Conservation (phyloP, 2,113 vertebrate genomes). For the Chaetodon auriga region DNA sequence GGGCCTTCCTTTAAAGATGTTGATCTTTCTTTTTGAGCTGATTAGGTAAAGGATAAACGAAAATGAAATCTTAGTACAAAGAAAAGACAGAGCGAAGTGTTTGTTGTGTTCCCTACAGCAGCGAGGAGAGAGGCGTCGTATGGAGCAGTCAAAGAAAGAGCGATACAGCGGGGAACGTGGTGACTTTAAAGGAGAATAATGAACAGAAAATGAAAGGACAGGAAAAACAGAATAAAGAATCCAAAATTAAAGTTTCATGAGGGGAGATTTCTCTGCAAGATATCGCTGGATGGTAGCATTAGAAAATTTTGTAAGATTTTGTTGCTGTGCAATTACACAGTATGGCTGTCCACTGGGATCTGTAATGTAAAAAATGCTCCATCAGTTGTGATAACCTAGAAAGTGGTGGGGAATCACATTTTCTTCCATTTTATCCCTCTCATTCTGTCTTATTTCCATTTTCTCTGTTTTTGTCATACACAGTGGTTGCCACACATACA, state of each 20-base stretch:
- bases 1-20: slow-evolving; percentile 9
- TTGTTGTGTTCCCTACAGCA: neutral
- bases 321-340: slow-evolving; percentile 30
- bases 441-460: slow-evolving; percentile 7
- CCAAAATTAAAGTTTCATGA: slow-evolving; percentile 44
- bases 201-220: slow-evolving; percentile 44
- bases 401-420: neutral
- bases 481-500: neutral
- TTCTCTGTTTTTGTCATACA: slow-evolving; percentile 11
- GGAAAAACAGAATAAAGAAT: slow-evolving; percentile 31
- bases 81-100: slow-evolving; percentile 3
- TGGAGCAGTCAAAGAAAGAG: neutral
- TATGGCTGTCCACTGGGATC: slow-evolving; percentile 21
- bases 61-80: neutral
- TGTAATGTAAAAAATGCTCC: slow-evolving; percentile 16
- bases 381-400: slow-evolving; percentile 26
- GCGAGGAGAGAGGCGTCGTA: neutral
- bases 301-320: slow-evolving; percentile 14
- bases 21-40: slow-evolving; percentile 1
- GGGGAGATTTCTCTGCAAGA: slow-evolving; percentile 9
- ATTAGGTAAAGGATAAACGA: slow-evolving; percentile 12
- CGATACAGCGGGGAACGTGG: neutral
- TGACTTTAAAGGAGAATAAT: slow-evolving; percentile 37
- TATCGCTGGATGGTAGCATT: neutral
- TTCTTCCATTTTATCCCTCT: neutral